Base-by-base conservation (phyloP, 2,888 invertebrate genomes). In the Tenthredo distinguenda region DNA sequence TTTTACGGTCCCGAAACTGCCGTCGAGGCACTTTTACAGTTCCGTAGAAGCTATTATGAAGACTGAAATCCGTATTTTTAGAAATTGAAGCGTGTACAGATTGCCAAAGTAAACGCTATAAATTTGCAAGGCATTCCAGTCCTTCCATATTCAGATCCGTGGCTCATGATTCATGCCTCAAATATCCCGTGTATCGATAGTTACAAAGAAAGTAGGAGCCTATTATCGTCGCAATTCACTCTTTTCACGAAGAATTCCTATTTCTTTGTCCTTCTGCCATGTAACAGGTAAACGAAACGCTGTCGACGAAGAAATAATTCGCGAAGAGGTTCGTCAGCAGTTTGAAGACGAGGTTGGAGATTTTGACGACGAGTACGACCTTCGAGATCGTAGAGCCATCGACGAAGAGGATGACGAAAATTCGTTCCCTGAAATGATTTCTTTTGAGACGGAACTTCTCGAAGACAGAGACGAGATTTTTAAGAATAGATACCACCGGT, bases 381-480 rank as follows among this genome's bases (percentile, higher is more conserved):
- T 85, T 76, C 88, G 90, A 47, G 90, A 90, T 40, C 87, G 89
- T 5, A 89, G 90, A 10, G 90, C 88, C 0, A 90, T 90, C 31
- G 90, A 92, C 47, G 91, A 91, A 34, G 90, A 92, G 77, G 92
- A 92, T 65, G 92, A 92, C 84, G 90, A 91, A 5, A 88, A 90
- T n/a, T 90, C 91, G 83, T 84, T 88, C 10, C 87, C 91, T 18
- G 90, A 91, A 74, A 62, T 91, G 37, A 85, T 88, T 68, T 68
- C 86, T 15, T 85, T 88, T 9, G 84, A 86, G 2, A 85, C 85
- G n/a, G 87, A 87, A 68, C 86, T 88, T 3, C 26, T 68, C 3
- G 83, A 34, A 21, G 68, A 83, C 47, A 34, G 31, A 43, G 68
- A 65, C 76, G 4, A n/a, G 26, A 34, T 62, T 21, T 62, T 62